Base-by-base conservation (phyloP, 2,888 invertebrate species). In the Caenorhabditis uteleia region DNA sequence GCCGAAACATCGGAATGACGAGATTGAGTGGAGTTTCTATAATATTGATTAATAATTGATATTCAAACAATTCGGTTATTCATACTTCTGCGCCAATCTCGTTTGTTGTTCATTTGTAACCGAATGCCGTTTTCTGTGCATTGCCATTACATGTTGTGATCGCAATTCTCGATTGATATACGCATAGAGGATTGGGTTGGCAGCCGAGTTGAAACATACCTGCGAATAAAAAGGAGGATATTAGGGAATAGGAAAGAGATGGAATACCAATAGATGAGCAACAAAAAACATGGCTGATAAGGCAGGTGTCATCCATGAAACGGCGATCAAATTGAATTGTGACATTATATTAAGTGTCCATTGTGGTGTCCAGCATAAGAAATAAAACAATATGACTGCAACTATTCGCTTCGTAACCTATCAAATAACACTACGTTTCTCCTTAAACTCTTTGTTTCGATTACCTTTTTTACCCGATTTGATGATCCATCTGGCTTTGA, bases 171-270 rank as follows among this genome's bases (percentile, higher is more conserved):
- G 70, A 57, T 82, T 82, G 51, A 82, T 80, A 44, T 82, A 67
- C 3, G 82, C 82, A 58, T 82, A 82, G 48, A 82, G 74, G 2
- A 82, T 68, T n/a, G 82, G 82, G 50, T 82, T 82, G 33, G 77
- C 80, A 2, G 81, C 81, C n/a, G 81, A 82, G 50, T 82, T 82
- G 74, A 82, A 82, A 56, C 82, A 82, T 8, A 81, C 77, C 48
- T 80, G 54, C 8, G 48, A 21, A 33, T 18, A 26, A n/a, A 12
- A 16, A 3, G 12, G 6, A 16, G 21, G n/a, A n/a, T n/a, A 25
- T 18, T 18, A 23, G 18, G 31, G 33, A 45, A 33, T 10, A 20
- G 20, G 36, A 29, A n/a, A n/a, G n/a, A 29, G 3, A 20, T 26
- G 23, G 5, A 38, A 1, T 38, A 69, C 74, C 56, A 74, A 48